Base-by-base conservation (phyloP, 1,140 invertebrate species). In the Fopius arisanus region DNA sequence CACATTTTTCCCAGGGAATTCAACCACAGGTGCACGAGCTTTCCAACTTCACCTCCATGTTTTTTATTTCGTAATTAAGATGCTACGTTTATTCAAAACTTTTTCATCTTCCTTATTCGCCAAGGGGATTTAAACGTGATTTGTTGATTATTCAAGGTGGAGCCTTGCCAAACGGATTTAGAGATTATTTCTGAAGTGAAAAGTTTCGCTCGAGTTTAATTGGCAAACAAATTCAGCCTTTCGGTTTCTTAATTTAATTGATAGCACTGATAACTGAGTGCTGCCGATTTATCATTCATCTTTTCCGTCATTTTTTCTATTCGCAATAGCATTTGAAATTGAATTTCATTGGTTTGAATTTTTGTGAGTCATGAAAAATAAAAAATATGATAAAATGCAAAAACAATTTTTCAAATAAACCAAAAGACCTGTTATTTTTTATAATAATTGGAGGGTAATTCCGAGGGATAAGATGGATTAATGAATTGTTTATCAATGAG, bases 221-320 rank as follows among this genome's bases (percentile, higher is more conserved):
- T 59, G 54, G 16, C 1, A 48, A 59, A 26, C 19, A 28, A 59
- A 59, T 28, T 23, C 9, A 59, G 14, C 9, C 23, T 59, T 10
- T 26, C 26, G 23, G 16, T 51, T 51, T 51, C 1, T 51, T 19
- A 3, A 16, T 51, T n/a, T 7, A 9, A 5, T 51, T 19, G 41
- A 43, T 62, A 43, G 67, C 51, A 67, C 48, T 70, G 73, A 68
- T 75, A n/a, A n/a, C n/a, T 71, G 71, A n/a, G 41, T n/a, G n/a
- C n/a, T n/a, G n/a, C n/a, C n/a, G n/a, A n/a, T n/a, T n/a, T n/a
- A n/a, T n/a, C n/a, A n/a, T n/a, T n/a, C n/a, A n/a, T n/a, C n/a
- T n/a, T n/a, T n/a, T n/a, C n/a, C n/a, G n/a, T n/a, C n/a, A n/a
- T n/a, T n/a, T n/a, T n/a, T n/a, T n/a, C n/a, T n/a, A n/a, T n/a